A percentile compares a stretch with the other conserved stretches of the same genome.
phyloP scores from a whole-genome alignment of 2,888 invertebrate species.

The Troglohyphantes excavatus region DNA sequence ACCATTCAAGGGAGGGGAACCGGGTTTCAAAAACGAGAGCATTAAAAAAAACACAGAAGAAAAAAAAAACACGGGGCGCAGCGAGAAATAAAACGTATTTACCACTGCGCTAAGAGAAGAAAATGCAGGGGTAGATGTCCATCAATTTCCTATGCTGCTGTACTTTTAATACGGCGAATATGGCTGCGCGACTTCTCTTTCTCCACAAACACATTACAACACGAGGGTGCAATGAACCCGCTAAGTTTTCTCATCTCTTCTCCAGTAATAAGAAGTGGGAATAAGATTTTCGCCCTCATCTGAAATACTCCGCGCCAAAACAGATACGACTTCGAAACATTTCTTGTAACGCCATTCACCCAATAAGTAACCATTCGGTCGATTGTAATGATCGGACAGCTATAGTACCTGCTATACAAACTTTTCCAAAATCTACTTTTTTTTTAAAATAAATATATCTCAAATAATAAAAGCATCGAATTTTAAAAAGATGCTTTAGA shows the following conservation, averaged over 20 bases:
- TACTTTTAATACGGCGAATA: conserved; percentile 27
- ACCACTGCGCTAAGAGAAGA: conserved; percentile 14
- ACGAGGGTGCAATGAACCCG: conserved; percentile 38
- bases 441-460: too few relatives aligned
- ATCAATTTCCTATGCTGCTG: conserved; percentile 47
- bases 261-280: conserved; percentile 31
- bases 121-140: conserved; percentile 21
- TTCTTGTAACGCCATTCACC: too few relatives aligned
- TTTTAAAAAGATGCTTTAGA: too few relatives aligned
- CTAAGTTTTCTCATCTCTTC: conserved; percentile 9
- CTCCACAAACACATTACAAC: conserved; percentile 60
- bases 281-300: conserved; percentile 1
- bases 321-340: neutral
- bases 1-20: too few relatives aligned
- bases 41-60: conserved; percentile 51
- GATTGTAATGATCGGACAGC: too few relatives aligned
- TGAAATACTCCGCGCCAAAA: conserved; percentile 9
- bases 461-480: too few relatives aligned
- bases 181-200: neutral
- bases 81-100: conserved; percentile 29
- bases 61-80: conserved; percentile 32
- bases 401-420: too few relatives aligned
- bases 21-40: conserved; percentile 62
- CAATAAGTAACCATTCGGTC: too few relatives aligned
- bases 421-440: too few relatives aligned